phyloP scores from a whole-genome alignment of 2,113 vertebrate genomes.

The Cephalophus harveyi region DNA sequence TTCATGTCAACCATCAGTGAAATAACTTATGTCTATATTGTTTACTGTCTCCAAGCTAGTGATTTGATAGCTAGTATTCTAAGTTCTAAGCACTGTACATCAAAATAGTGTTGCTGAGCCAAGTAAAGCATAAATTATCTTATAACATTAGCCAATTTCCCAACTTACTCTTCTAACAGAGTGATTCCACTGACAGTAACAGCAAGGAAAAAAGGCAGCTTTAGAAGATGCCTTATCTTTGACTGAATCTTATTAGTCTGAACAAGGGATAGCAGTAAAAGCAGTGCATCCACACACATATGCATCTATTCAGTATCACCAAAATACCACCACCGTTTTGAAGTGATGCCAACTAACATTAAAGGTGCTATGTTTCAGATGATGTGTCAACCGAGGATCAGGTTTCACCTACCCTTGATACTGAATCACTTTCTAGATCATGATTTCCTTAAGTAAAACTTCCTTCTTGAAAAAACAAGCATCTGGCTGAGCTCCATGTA shows the following conservation, averaged over 20 bases:
- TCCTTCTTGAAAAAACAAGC: constrained; percentile 32
- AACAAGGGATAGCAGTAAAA: neutral
- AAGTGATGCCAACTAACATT: neutral
- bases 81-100: neutral
- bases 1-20: neutral
- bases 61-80: neutral
- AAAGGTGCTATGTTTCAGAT: neutral
- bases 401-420: neutral
- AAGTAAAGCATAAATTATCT: neutral
- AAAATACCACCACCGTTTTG: neutral
- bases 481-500: neutral
- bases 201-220: neutral
- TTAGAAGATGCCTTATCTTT: neutral
- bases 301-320: neutral
- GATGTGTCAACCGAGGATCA: neutral
- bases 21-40: neutral
- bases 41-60: neutral
- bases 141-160: neutral
- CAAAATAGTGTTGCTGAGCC: neutral
- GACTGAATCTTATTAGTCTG: neutral
- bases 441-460: neutral
- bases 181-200: neutral
- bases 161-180: constrained; percentile 17
- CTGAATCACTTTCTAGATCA: neutral
- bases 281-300: neutral